Conservation (phyloP, 2,888 invertebrate genomes). For the Unio delphinus region DNA sequence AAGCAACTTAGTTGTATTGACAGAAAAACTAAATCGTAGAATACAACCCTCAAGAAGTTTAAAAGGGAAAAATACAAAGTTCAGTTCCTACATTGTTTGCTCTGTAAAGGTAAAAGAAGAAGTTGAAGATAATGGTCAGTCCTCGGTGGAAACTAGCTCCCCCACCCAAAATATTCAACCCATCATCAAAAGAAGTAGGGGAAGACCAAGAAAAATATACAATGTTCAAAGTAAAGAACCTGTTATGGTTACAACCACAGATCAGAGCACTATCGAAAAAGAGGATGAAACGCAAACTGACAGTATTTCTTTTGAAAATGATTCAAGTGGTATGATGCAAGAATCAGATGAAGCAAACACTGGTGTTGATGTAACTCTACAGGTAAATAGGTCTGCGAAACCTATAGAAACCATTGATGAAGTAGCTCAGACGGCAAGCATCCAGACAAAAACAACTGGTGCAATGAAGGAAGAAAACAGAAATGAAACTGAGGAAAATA, state of each 20-base stretch:
- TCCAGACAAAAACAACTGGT: neutral
- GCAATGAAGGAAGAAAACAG: neutral
- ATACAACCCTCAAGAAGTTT: conserved; percentile 44
- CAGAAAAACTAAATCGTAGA: conserved; percentile 9
- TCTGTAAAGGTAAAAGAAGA: conserved; percentile 13
- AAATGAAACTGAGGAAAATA: conserved; percentile 1
- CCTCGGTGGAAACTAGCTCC: too few relatives aligned
- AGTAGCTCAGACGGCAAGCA: neutral
- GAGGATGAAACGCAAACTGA: too few relatives aligned
- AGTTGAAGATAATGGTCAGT: conserved; percentile 6
- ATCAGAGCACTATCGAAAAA: too few relatives aligned
- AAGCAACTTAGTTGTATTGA: conserved; percentile 10
- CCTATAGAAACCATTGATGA: conserved; percentile 3
- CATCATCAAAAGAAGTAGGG: conserved; percentile 33
- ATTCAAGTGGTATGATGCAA: too few relatives aligned
- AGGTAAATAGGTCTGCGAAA: conserved; percentile 1
- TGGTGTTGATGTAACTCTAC: neutral
- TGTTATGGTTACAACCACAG: too few relatives aligned
- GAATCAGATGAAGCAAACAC: neutral
- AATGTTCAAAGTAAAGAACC: neutral
- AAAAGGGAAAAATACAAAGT: conserved; percentile 43
- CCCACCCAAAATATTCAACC: neutral
- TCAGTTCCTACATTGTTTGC: conserved; percentile 31
- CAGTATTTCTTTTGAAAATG: too few relatives aligned
- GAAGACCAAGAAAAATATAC: conserved; percentile 28